phyloP scores from a whole-genome alignment of 2,888 invertebrate species.

The Trachelus tabidus region DNA sequence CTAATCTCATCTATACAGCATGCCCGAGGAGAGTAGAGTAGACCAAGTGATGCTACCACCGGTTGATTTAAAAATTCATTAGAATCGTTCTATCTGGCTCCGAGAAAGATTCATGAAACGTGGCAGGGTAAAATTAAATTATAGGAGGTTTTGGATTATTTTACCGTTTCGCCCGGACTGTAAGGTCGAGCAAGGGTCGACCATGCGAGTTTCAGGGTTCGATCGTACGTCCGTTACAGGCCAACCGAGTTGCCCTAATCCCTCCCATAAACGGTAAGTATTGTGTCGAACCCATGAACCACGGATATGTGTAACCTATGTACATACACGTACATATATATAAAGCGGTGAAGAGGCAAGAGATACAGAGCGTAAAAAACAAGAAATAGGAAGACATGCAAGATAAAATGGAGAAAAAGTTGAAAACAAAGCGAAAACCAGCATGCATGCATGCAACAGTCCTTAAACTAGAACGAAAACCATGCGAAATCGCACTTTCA shows the following conservation, averaged over 20 bases:
- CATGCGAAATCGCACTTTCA: neutral
- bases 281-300: neutral
- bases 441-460: neutral
- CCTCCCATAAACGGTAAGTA: neutral
- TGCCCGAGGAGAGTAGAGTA: neutral
- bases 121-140: neutral
- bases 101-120: neutral
- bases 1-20: neutral
- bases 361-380: neutral
- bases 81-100: neutral
- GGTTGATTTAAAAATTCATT: neutral
- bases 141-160: neutral
- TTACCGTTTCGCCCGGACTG: neutral
- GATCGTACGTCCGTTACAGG: neutral
- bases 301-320: neutral
- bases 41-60: neutral
- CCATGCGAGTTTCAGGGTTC: neutral
- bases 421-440: neutral
- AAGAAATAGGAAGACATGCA: neutral
- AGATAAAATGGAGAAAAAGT: neutral
- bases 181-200: neutral
- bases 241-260: neutral
- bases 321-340: neutral
- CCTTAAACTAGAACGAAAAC: neutral
- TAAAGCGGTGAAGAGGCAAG: neutral